Conservation (phyloP, 2,797 vertebrate genomes). For the Phataginus tetradactyla region DNA sequence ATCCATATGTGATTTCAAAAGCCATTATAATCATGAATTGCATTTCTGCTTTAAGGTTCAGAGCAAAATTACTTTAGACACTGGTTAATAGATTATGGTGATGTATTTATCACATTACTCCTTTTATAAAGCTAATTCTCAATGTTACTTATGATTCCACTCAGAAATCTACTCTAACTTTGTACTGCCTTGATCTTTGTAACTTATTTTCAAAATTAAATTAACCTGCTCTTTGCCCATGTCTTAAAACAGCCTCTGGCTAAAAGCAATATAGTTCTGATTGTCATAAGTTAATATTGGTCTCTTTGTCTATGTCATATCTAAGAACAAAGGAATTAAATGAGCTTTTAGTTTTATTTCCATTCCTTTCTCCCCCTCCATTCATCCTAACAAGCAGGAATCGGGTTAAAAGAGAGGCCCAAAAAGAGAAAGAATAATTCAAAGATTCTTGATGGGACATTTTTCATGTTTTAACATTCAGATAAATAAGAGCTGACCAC, state of each 20-base stretch:
- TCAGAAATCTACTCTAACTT: conserved; percentile 50
- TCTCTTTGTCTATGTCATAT: background rate
- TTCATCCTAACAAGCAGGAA: conserved; percentile 6
- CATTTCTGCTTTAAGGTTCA: conserved; percentile 50
- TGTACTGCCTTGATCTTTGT: conserved; percentile 41
- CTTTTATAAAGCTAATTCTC: conserved; percentile 53
- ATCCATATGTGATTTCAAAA: background rate
- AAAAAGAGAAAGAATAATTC: background rate
- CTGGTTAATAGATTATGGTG: background rate
- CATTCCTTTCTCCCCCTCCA: background rate
- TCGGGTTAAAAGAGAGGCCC: background rate
- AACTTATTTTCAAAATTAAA: conserved; percentile 66
- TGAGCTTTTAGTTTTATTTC: background rate
- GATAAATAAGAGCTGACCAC: background rate
- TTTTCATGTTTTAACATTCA: conserved; percentile 51
- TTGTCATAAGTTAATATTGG: conserved; percentile 52
- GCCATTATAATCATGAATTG: background rate
- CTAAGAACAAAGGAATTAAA: background rate
- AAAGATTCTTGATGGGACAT: background rate
- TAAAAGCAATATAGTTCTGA: conserved; percentile 64
- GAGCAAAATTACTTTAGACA: background rate
- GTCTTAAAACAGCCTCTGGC: conserved; percentile 48
- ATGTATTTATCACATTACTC: conserved; percentile 7
- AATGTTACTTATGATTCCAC: conserved; percentile 20
- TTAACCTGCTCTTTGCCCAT: conserved; percentile 21